Conservation (phyloP, 37 sponge, comb jelly and placozoan species). For the Cladorhizidae sp. region DNA sequence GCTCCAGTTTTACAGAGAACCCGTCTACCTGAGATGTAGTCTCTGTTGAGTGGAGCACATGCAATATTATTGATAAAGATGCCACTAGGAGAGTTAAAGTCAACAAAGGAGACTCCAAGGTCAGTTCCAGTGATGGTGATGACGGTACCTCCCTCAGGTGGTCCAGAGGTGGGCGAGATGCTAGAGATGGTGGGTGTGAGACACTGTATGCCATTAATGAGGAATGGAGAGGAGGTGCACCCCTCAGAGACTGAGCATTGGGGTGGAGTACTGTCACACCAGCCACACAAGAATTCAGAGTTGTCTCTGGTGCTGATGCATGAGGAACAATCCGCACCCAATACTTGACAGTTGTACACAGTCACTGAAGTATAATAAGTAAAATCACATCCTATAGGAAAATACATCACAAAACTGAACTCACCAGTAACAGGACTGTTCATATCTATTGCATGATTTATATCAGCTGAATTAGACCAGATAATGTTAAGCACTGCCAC, state of each 20-base stretch:
- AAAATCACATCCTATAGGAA: neutral
- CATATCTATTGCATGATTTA: neutral
- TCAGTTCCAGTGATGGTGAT: slow-evolving; percentile 75
- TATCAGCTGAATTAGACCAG: neutral
- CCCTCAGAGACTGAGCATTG: slow-evolving; percentile 11
- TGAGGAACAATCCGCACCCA: slow-evolving; percentile 37
- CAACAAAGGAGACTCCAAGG: slow-evolving; percentile 51
- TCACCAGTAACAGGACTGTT: neutral
- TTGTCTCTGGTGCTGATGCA: slow-evolving; percentile 26
- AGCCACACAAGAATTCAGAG: slow-evolving; percentile 55
- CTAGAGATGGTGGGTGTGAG: slow-evolving; percentile 35
- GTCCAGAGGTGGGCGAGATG: slow-evolving; percentile 58
- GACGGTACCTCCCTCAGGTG: slow-evolving; percentile 64
- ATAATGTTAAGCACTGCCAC: neutral
- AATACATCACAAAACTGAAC: neutral
- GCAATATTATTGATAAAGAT: neutral
- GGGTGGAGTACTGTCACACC: slow-evolving; percentile 29
- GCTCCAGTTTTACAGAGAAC: slow-evolving; percentile 29
- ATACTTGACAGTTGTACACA: slow-evolving; percentile 38
- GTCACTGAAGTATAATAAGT: neutral
- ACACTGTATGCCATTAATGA: slow-evolving; percentile 14
- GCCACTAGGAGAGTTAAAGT: neutral
- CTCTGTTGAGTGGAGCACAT: slow-evolving; percentile 25
- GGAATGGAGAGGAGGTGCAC: neutral
- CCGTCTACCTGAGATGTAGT: slow-evolving; percentile 35